phyloP scores from a whole-genome alignment of 2,797 vertebrate genomes.

The Cephalopachus bancanus region DNA sequence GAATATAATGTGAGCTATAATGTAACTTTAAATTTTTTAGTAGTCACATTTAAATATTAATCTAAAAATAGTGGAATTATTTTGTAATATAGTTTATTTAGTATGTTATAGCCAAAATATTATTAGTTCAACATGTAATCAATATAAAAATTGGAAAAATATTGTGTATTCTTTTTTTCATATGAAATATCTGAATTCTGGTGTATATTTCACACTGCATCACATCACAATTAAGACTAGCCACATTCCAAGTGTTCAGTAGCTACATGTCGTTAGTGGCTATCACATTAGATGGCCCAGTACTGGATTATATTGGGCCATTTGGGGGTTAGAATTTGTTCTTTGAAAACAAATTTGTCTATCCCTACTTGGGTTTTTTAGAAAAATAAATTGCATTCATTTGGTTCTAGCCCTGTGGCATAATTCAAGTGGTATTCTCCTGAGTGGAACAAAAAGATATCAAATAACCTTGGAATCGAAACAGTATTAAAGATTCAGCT shows the following conservation, averaged over 20 bases:
- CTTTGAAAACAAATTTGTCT: slow-evolving; percentile 14
- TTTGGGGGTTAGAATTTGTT: slow-evolving; percentile 14
- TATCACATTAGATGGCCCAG: neutral
- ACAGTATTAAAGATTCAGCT: slow-evolving; percentile 5
- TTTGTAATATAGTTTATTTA: neutral
- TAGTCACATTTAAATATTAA: neutral
- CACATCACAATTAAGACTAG: neutral
- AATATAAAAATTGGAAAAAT: neutral
- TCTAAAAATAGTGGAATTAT: neutral
- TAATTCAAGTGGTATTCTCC: slow-evolving; percentile 29
- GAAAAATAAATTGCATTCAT: slow-evolving; percentile 28
- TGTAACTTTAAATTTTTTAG: neutral
- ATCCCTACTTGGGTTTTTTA: neutral
- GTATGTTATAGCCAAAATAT: neutral
- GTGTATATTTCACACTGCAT: neutral
- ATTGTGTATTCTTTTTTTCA: neutral
- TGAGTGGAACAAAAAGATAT: slow-evolving; percentile 51
- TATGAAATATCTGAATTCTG: neutral
- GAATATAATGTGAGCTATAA: neutral
- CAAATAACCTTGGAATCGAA: slow-evolving; percentile 42
- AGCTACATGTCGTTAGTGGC: neutral
- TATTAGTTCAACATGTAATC: neutral
- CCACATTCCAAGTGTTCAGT: neutral
- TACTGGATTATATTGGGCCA: neutral
- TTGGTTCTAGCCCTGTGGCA: neutral